Evolutionary conservation across 2,797 vertebrate species (phyloP).

Genomic region (Sebastes minor): DNA sequence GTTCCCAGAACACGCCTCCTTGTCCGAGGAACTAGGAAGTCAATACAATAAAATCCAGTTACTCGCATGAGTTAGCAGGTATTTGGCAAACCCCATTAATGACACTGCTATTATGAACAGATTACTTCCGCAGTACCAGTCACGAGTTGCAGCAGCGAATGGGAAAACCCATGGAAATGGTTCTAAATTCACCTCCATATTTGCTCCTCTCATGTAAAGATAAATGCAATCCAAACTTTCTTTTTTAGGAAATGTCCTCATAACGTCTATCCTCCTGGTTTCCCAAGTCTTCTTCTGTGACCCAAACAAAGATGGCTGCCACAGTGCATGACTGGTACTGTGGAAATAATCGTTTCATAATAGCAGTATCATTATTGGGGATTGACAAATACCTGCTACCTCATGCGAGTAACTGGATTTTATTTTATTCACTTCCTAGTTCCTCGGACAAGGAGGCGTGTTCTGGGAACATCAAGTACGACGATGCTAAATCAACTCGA

Average conservation of each 20-base stretch:
- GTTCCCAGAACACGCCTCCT: not conserved
- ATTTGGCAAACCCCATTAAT: not conserved
- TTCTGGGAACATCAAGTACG: not conserved
- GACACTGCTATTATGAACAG: not conserved
- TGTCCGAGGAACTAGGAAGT: not conserved
- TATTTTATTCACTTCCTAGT: not conserved
- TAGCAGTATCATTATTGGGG: not conserved
- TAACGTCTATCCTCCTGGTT: not conserved
- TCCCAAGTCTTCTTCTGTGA: not conserved
- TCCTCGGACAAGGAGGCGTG: not conserved
- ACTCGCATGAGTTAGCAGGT: not conserved
- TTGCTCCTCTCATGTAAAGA: not conserved
- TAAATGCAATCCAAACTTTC: not conserved
- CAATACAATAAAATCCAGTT: not conserved
- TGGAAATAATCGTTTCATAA: not conserved
- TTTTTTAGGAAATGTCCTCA: not conserved
- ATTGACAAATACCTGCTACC: not conserved
- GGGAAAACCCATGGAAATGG: not conserved
- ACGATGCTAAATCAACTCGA: not conserved
- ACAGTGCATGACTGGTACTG: not conserved
- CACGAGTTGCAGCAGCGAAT: not conserved
- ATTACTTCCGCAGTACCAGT: not conserved
- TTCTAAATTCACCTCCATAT: not conserved
- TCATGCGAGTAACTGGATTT: not conserved
- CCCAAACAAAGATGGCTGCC: not conserved